A percentile compares a stretch with the other conserved stretches of the same genome.
phyloP scores from a whole-genome alignment of 1,140 invertebrate genomes.

The Sycobia sp. region DNA sequence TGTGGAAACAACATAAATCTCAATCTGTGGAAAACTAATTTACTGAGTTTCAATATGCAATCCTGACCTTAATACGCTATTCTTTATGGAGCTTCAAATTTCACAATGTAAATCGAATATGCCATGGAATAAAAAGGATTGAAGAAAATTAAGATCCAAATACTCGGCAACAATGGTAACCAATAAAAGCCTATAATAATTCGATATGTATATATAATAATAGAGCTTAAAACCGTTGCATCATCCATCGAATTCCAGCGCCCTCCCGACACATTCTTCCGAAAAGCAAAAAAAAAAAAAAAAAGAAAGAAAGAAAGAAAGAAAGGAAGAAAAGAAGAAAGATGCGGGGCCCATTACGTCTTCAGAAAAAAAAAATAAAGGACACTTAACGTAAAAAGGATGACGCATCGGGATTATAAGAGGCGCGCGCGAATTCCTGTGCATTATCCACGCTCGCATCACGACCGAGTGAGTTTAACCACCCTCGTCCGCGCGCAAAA shows the following conservation, averaged over 20 bases:
- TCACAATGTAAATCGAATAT: no score
- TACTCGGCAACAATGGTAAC: no score
- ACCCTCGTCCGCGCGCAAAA: constrained; percentile 4
- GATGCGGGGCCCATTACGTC: no score
- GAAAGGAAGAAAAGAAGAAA: not conserved
- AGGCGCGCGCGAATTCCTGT: constrained; percentile 15
- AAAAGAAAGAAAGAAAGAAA: not conserved
- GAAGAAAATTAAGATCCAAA: not conserved
- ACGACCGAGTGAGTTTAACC: constrained; percentile 11
- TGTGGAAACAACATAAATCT: no score
- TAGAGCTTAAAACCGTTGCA: constrained; percentile 21
- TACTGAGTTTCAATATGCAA: no score
- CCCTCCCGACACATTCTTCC: not conserved
- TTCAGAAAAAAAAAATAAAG: not conserved
- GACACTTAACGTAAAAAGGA: not conserved
- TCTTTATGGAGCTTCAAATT: no score
- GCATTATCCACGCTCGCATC: constrained; percentile 1
- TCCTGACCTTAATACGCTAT: no score
- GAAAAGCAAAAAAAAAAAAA: not conserved
- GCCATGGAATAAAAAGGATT: not conserved
- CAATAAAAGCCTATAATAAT: no score
- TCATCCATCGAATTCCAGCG: constrained; percentile 10
- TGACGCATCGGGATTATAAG: constrained; percentile 4
- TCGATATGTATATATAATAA: not conserved
- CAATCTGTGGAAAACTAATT: no score